Evolutionary conservation across 2,113 vertebrate genomes (phyloP), one percentile per base, ranked within the genome.

Genomic region (Prionailurus viverrinus): DNA sequence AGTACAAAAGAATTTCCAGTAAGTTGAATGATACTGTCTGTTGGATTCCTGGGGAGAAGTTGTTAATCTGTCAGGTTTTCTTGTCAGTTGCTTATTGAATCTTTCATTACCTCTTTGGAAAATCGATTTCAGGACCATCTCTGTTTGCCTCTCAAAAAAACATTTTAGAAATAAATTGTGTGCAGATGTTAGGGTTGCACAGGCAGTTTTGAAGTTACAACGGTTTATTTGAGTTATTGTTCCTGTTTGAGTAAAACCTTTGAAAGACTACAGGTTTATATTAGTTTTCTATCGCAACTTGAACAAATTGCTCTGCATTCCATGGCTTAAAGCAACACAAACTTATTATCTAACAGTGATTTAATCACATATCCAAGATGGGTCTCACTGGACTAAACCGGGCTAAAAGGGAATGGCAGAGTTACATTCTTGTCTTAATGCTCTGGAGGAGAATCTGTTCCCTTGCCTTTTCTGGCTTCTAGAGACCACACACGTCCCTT

Each of bases 101-200:
- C 21, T 73, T 79, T 93, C 65, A n/a, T 89, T 97, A 68, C 27
- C 3, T 90, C 31, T 96, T 85, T 82, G 55, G 87, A 65, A 33
- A 4, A 5, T 63, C 2, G 89, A 55, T 91, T 94, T 85, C 31
- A 61, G 51, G 76, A 69, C 31, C 23, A 76, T 71, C 39, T 89
- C 4, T 92, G 53, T 86, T 91, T 85, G 16, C 16, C 3, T 53
- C 19, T 95, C 18, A 15, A 36, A 79, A 41, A 86, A 63, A n/a
- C 5, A 10, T 71, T 92, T 97, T 92, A 83, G 66, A 58, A 71
- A 7, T 85, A 71, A 95, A 31, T 76, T 58, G n/a, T 58, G 29
- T n/a, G 31, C 51, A 85, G 4, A 55, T 89, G 63, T 94, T 71
- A 81, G 39, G 3, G 29, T 74, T 78, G 74, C 92, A 84, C 2